Percentiles rank a stretch among this genome's conserved stretches.
Conservation (phyloP, 1,140 invertebrate species). For the Tribolium castaneum region DNA sequence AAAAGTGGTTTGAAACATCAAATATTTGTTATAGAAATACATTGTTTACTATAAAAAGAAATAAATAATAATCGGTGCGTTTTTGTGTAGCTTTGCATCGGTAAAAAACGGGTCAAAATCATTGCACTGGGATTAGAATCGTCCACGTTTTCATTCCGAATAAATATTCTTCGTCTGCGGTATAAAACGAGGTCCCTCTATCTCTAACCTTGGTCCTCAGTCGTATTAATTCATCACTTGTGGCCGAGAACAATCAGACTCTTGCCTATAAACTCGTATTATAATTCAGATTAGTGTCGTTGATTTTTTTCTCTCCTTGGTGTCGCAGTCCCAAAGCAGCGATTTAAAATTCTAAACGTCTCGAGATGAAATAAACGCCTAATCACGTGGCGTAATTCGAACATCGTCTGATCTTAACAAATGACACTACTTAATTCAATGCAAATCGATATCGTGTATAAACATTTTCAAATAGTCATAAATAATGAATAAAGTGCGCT, state of each 20-base stretch:
- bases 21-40: too few species aligned
- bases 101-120: too few species aligned
- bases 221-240: not conserved
- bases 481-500: constrained; percentile 26
- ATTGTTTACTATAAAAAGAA: too few species aligned
- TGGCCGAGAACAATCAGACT: not conserved
- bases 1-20: too few species aligned
- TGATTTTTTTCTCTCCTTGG: not conserved
- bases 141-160: too few species aligned
- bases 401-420: constrained; percentile 42
- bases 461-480: constrained; percentile 37
- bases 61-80: too few species aligned
- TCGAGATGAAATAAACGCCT: constrained; percentile 10
- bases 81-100: too few species aligned
- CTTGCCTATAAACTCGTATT: not conserved
- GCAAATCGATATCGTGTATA: constrained; percentile 39
- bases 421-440: constrained; percentile 46
- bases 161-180: not conserved
- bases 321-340: not conserved
- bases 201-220: not conserved
- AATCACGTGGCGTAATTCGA: constrained; percentile 33
- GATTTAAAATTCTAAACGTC: constrained; percentile 30
- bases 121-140: too few species aligned
- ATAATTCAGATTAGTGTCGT: not conserved
- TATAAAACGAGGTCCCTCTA: too few species aligned